Conservation (phyloP, 1,140 invertebrate species). For the Phymorhynchus buccinoides region DNA sequence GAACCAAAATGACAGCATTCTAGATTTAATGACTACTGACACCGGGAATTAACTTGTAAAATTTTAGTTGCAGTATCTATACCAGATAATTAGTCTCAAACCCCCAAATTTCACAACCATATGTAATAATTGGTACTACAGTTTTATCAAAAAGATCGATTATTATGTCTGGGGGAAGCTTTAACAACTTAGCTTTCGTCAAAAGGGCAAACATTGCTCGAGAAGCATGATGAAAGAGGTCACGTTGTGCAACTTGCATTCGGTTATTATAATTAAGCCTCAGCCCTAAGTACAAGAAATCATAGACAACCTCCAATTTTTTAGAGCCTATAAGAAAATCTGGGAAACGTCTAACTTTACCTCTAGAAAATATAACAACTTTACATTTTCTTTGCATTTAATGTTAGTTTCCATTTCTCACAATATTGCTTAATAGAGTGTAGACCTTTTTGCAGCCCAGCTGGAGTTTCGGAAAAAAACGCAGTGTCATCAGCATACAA, state of each 20-base stretch:
- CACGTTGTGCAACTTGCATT: background rate
- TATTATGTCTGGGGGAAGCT: background rate
- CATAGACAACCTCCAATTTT: background rate
- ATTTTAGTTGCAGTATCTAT: background rate
- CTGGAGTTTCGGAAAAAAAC: background rate
- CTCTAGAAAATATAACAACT: background rate
- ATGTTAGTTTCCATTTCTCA: background rate
- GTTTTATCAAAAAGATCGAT: constrained; percentile 4
- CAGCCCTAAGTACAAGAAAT: background rate
- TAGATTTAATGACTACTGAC: background rate
- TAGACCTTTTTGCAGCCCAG: background rate
- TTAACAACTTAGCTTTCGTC: background rate
- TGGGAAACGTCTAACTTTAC: background rate
- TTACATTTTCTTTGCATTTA: background rate
- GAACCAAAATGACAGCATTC: constrained; percentile 2
- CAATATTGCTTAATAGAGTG: background rate
- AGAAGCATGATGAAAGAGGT: background rate
- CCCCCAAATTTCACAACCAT: background rate
- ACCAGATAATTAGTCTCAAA: background rate
- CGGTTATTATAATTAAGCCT: constrained; percentile 11
- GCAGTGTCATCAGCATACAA: constrained; percentile 4
- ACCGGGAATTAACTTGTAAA: background rate
- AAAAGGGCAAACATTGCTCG: background rate
- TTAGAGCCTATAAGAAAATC: background rate
- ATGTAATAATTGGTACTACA: constrained; percentile 1